These are phyloP conservation scores for Helicoverpa armigera DNA, from an alignment of 1,140 invertebrate genomes.

Conservation along the genomic window DNA sequence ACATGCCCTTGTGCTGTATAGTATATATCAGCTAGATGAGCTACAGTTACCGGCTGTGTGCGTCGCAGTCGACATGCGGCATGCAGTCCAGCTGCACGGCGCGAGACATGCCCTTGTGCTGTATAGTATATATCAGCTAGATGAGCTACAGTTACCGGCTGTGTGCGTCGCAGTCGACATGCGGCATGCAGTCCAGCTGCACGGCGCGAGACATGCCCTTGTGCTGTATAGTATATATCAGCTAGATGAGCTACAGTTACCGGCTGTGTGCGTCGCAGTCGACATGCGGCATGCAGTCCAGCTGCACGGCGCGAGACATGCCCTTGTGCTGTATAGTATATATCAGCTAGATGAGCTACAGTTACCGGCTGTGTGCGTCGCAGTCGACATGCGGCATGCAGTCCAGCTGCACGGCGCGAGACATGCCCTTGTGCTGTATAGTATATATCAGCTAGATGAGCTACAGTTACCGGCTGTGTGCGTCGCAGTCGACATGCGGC, in stretches of 20 bases:
- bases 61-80: conserved; percentile 56
- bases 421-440: conserved; percentile 71
- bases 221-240: conserved; percentile 60
- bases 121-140: neutral
- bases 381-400: conserved; percentile 58
- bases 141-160: too few relatives aligned
- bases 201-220: conserved; percentile 68
- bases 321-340: conserved; percentile 67
- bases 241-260: too few relatives aligned
- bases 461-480: too few relatives aligned
- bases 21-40: too few relatives aligned
- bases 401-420: conserved; percentile 68
- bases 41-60: too few relatives aligned
- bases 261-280: conserved; percentile 52
- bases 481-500: conserved; percentile 56
- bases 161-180: conserved; percentile 55
- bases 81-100: conserved; percentile 67
- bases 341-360: too few relatives aligned
- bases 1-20: conserved; percentile 71
- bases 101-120: conserved; percentile 72
- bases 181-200: conserved; percentile 61
- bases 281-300: conserved; percentile 60
- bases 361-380: too few relatives aligned
- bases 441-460: too few relatives aligned
- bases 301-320: conserved; percentile 66